Conservation (phyloP, 1,140 invertebrate genomes). For the Melitaea cinxia region DNA sequence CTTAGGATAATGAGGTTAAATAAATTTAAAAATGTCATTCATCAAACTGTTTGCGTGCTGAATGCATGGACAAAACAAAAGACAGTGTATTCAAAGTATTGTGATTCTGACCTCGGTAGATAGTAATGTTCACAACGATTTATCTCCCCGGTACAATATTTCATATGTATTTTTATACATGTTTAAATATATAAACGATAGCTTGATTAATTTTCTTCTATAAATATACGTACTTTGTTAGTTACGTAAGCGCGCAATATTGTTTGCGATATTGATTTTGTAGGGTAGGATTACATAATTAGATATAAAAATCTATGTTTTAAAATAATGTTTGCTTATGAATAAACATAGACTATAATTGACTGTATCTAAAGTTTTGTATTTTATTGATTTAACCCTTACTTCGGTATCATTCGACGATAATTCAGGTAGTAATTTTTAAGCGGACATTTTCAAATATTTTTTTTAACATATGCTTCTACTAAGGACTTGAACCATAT, state of each 20-base stretch:
- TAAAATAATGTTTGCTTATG: conserved; percentile 16
- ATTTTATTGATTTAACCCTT: neutral
- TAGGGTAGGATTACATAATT: neutral
- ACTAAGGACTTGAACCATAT: no score
- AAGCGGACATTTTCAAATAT: no score
- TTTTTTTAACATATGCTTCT: no score
- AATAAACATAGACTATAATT: conserved; percentile 32
- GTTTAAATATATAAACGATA: neutral
- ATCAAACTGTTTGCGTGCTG: neutral
- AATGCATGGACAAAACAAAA: neutral
- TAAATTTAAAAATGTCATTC: neutral
- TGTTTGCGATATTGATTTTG: neutral
- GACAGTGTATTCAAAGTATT: neutral
- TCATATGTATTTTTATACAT: neutral
- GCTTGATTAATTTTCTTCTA: neutral
- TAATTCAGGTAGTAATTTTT: no score
- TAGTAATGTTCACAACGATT: neutral
- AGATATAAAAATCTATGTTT: conserved; percentile 16
- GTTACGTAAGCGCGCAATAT: neutral
- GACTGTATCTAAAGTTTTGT: neutral
- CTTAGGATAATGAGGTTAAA: no score
- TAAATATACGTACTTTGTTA: neutral
- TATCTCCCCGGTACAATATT: neutral
- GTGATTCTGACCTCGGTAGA: neutral
- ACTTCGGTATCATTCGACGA: neutral